These are phyloP conservation scores for Rhineura floridana DNA, from an alignment of 2,113 vertebrate species.

Conservation along the genomic window DNA sequence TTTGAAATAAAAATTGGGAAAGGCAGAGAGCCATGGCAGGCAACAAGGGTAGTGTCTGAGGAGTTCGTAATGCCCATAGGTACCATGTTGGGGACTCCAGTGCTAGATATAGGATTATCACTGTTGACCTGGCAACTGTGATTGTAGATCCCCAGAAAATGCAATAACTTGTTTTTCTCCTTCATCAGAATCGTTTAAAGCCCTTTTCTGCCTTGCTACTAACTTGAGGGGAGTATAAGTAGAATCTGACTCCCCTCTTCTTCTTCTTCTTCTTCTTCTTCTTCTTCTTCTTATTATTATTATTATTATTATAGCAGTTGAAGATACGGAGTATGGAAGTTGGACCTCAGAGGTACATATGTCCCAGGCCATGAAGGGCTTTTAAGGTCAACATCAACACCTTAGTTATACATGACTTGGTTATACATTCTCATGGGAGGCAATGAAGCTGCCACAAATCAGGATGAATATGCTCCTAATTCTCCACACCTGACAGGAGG, in stretches of 20 bases:
- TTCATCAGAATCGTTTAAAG: background rate
- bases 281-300: too few relatives aligned
- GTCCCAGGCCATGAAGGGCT: background rate
- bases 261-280: too few relatives aligned
- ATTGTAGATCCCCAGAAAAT: background rate
- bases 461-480: background rate
- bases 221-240: background rate
- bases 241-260: background rate
- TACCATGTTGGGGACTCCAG: background rate
- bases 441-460: background rate
- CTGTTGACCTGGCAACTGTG: background rate
- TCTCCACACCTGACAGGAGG: background rate
- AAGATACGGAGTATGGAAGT: background rate
- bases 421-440: background rate
- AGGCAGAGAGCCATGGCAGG: too few relatives aligned
- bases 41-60: too few relatives aligned
- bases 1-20: too few relatives aligned
- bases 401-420: background rate
- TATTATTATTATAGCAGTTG: too few relatives aligned
- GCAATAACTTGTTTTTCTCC: background rate
- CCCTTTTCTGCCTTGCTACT: background rate
- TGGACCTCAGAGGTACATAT: background rate
- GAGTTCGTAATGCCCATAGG: too few relatives aligned
- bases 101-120: background rate
- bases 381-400: background rate